phyloP scores from a whole-genome alignment of 2,797 vertebrate genomes.

The Chloroceryle inda region DNA sequence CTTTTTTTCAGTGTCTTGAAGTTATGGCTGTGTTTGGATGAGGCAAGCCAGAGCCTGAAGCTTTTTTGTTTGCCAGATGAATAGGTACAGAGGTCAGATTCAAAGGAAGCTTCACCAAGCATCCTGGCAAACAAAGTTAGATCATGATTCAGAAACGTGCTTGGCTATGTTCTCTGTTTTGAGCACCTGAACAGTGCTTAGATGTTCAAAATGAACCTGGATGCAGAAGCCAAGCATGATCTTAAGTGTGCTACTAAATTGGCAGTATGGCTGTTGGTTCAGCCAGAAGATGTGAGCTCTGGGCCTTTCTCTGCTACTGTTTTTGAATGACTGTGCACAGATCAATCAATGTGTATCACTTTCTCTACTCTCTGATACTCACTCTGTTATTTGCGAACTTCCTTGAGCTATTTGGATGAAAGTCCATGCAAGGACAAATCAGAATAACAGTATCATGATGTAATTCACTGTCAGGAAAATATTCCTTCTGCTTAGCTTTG shows the following conservation, averaged over 20 bases:
- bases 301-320: not conserved
- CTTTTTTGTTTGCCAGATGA: not conserved
- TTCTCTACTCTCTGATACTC: not conserved
- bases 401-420: not conserved
- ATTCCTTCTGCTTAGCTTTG: not conserved
- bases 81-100: not conserved
- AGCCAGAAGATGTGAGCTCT: not conserved
- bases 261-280: not conserved
- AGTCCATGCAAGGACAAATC: not conserved
- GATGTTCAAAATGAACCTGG: not conserved
- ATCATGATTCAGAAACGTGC: not conserved
- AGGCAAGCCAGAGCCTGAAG: not conserved
- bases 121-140: not conserved
- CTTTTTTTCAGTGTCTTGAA: not conserved
- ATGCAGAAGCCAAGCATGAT: not conserved
- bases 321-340: not conserved
- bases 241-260: not conserved
- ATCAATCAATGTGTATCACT: not conserved
- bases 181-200: not conserved
- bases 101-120: not conserved
- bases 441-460: not conserved
- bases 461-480: not conserved
- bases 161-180: not conserved
- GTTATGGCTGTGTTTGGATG: not conserved
- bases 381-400: not conserved